Conservation (phyloP, 2,888 invertebrate species). For the Hemicrepidius hirtus region DNA sequence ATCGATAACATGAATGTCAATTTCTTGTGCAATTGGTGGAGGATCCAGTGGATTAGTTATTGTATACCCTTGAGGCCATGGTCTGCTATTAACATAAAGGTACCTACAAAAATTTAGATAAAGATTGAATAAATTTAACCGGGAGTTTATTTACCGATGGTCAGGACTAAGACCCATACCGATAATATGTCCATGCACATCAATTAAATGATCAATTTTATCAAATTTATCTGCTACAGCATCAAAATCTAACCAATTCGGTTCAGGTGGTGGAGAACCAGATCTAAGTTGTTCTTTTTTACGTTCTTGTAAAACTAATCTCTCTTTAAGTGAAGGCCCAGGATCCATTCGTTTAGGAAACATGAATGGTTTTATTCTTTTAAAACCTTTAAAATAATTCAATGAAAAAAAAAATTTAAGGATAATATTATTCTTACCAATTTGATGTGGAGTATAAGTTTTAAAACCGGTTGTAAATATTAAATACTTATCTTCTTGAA, state of each 20-base stretch:
- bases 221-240: conserved; percentile 82
- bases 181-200: conserved; percentile 90
- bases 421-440: too few species aligned
- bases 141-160: conserved; percentile 75
- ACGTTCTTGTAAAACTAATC: conserved; percentile 77
- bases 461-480: conserved; percentile 89
- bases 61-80: conserved; percentile 86
- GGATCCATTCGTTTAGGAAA: conserved; percentile 82
- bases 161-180: conserved; percentile 91
- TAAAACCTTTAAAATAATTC: conserved; percentile 75
- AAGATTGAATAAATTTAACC: conserved; percentile 6
- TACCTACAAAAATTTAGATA: conserved; percentile 72
- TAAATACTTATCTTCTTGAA: conserved; percentile 80
- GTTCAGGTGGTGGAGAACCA: conserved; percentile 73
- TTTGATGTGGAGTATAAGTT: conserved; percentile 90
- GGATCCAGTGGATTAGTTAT: conserved; percentile 86
- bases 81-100: conserved; percentile 87
- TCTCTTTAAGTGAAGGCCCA: conserved; percentile 80
- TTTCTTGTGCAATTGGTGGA: conserved; percentile 90
- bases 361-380: conserved; percentile 81
- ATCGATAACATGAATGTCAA: conserved; percentile 91
- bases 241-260: conserved; percentile 81
- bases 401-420: too few species aligned
- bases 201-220: conserved; percentile 85
- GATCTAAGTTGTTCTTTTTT: conserved; percentile 73